phyloP scores from a whole-genome alignment of 2,888 invertebrate species.

The Coelopa pilipes region DNA sequence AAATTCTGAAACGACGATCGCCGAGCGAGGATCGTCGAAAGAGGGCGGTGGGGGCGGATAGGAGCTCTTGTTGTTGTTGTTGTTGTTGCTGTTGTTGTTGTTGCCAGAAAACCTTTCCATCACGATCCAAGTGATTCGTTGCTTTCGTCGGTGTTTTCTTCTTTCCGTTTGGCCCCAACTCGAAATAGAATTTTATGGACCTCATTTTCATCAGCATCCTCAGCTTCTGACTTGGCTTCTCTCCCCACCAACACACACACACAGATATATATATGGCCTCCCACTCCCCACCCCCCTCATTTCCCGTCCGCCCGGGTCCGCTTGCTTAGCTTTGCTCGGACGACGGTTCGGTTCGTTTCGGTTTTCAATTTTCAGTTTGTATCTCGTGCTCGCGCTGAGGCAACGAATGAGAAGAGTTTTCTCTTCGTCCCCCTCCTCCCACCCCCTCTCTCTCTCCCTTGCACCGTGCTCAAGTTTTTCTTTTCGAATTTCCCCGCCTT shows the following conservation, averaged over 20 bases:
- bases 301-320: neutral
- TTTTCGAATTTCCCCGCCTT: conserved; percentile 8
- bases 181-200: too few relatives aligned
- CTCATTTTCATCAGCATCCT: too few relatives aligned
- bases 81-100: too few relatives aligned
- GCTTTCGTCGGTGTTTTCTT: conserved; percentile 9
- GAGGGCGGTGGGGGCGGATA: neutral
- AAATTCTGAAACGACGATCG: conserved; percentile 27
- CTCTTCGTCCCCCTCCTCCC: conserved; percentile 14
- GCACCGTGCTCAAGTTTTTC: conserved; percentile 28
- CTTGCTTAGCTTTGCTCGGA: neutral
- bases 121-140: too few relatives aligned
- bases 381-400: neutral
- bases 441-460: conserved; percentile 12
- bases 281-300: neutral
- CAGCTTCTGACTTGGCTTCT: too few relatives aligned
- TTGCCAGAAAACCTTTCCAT: too few relatives aligned
- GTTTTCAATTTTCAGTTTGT: conserved; percentile 30
- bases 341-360: conserved; percentile 7
- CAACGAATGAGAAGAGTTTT: conserved; percentile 14
- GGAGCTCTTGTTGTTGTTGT: neutral
- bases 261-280: too few relatives aligned
- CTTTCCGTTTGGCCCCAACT: conserved; percentile 9
- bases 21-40: conserved; percentile 29
- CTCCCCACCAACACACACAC: too few relatives aligned